A percentile compares a stretch with the other conserved stretches of the same genome.
Conservation (phyloP, 2,113 vertebrate genomes). For the Platysternon megacephalum region DNA sequence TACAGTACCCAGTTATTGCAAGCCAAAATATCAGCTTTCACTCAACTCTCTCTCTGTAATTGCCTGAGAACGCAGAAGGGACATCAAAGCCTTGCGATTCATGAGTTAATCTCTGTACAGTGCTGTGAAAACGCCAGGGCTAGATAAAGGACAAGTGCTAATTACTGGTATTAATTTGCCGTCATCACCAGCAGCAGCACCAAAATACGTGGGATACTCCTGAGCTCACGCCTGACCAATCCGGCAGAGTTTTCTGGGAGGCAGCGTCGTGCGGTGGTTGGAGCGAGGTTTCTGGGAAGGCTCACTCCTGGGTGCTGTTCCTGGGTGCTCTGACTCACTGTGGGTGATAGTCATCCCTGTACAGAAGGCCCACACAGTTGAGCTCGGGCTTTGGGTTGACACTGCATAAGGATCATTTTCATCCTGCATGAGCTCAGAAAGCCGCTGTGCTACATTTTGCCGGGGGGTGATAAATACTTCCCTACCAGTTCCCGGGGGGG, state of each 20-base stretch:
- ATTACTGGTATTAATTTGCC: fast-evolving
- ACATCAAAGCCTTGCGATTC: not conserved
- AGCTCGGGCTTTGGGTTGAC: not conserved
- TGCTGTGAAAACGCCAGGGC: not conserved
- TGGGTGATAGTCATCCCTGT: not conserved
- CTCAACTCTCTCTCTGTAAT: not conserved
- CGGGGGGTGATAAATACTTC: not conserved
- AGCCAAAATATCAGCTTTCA: not conserved
- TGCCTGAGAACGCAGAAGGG: not conserved
- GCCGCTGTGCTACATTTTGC: not conserved
- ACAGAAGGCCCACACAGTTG: not conserved
- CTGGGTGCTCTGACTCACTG: not conserved
- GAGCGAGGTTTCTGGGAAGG: not conserved
- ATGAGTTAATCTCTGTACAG: not conserved
- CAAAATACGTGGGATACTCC: fast-evolving
- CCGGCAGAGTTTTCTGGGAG: not conserved
- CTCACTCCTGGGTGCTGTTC: not conserved
- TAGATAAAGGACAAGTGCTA: fast-evolving
- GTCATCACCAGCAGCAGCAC: not conserved
- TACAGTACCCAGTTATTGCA: not conserved
- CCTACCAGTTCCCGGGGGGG: not conserved
- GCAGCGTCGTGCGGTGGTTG: not conserved
- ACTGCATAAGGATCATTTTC: not conserved
- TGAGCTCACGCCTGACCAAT: not conserved
- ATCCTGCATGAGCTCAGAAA: not conserved